phyloP scores from a whole-genome alignment of 2,113 vertebrate species.

The Ceuthmochares aereus region DNA sequence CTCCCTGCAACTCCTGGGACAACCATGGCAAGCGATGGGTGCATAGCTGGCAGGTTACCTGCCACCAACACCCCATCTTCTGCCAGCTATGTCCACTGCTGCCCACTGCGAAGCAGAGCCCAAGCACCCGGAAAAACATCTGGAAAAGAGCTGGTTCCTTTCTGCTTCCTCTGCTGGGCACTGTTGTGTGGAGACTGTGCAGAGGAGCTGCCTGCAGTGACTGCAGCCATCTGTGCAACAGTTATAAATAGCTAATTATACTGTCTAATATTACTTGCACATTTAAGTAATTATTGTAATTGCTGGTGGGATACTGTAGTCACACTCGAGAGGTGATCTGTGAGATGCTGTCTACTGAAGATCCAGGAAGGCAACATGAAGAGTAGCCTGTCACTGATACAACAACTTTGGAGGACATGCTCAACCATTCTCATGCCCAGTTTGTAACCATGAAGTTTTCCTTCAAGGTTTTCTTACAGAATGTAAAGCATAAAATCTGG shows the following conservation, averaged over 20 bases:
- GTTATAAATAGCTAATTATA: neutral
- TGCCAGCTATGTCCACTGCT: neutral
- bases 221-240: neutral
- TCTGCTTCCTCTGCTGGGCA: neutral
- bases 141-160: neutral
- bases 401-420: neutral
- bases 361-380: fast-evolving
- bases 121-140: neutral
- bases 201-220: neutral
- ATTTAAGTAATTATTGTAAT: neutral
- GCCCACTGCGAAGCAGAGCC: neutral
- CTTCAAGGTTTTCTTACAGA: neutral
- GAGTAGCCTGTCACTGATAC: fast-evolving
- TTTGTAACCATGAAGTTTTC: fast-evolving
- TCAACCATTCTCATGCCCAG: fast-evolving
- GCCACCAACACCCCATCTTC: neutral
- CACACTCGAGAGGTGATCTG: neutral
- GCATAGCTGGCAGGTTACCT: fast-evolving
- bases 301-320: neutral
- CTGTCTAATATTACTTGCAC: neutral
- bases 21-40: fast-evolving
- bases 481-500: fast-evolving
- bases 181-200: fast-evolving
- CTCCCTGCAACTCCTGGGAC: neutral
- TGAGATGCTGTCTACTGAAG: neutral